Conservation (phyloP, 2,797 vertebrate genomes). For the Poeciliopsis infans region DNA sequence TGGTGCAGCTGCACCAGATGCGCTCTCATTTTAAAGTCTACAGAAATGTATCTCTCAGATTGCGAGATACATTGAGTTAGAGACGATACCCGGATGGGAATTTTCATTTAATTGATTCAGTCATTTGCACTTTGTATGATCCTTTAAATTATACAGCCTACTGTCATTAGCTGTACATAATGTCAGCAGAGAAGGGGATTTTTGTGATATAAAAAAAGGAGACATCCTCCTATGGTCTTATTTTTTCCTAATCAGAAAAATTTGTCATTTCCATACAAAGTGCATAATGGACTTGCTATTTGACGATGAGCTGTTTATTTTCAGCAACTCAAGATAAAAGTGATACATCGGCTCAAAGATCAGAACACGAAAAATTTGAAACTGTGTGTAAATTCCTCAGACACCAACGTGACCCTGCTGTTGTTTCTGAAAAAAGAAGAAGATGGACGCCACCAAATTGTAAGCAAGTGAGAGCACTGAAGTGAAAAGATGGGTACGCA, state of each 20-base stretch:
- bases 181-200: neutral
- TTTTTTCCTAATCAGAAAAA: neutral
- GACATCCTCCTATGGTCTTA: neutral
- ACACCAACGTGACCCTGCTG: neutral
- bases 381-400: neutral
- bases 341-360: neutral
- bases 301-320: neutral
- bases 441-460: neutral
- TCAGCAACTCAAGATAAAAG: neutral
- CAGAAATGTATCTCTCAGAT: too few species aligned
- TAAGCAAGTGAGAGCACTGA: neutral
- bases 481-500: neutral
- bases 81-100: too few species aligned
- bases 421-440: neutral
- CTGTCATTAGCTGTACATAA: neutral
- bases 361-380: neutral
- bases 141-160: neutral
- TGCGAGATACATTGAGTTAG: too few species aligned
- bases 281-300: neutral
- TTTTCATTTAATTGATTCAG: too few species aligned
- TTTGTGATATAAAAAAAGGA: neutral
- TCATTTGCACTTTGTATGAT: neutral
- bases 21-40: too few species aligned
- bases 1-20: too few species aligned
- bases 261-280: neutral